Evolutionary conservation across 1,140 invertebrate genomes (phyloP).

Genomic region (Drosophila fuyamai): DNA sequence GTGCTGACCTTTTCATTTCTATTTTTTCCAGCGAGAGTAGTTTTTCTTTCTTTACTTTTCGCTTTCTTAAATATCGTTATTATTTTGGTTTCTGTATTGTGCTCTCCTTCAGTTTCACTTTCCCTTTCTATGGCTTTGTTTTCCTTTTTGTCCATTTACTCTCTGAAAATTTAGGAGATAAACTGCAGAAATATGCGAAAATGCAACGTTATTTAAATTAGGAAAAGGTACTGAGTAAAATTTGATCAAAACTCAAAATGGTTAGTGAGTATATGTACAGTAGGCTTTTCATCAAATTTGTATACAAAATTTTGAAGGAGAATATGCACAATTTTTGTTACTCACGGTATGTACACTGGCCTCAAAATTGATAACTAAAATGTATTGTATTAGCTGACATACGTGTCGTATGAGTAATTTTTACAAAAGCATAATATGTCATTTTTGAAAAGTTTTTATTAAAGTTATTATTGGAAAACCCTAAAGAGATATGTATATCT

Average conservation of each 20-base stretch:
- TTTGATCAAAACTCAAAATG: background rate
- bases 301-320: too few species aligned
- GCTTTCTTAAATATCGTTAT: constrained; percentile 14
- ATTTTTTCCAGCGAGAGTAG: background rate
- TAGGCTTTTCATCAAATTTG: too few species aligned
- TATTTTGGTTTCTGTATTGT: constrained; percentile 9
- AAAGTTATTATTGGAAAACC: too few species aligned
- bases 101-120: constrained; percentile 8
- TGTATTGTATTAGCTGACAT: too few species aligned
- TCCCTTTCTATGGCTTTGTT: constrained; percentile 5
- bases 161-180: background rate
- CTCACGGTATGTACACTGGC: too few species aligned
- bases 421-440: too few species aligned
- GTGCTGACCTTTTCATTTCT: background rate
- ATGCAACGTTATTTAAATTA: background rate
- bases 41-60: background rate
- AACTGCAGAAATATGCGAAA: background rate
- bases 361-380: too few species aligned
- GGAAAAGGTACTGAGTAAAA: background rate
- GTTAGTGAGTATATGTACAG: too few species aligned
- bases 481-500: too few species aligned
- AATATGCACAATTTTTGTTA: too few species aligned
- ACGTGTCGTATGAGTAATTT: too few species aligned
- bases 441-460: too few species aligned
- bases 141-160: background rate